phyloP scores from a whole-genome alignment of 2,797 vertebrate genomes.

The Catamblyrhynchus diadema region DNA sequence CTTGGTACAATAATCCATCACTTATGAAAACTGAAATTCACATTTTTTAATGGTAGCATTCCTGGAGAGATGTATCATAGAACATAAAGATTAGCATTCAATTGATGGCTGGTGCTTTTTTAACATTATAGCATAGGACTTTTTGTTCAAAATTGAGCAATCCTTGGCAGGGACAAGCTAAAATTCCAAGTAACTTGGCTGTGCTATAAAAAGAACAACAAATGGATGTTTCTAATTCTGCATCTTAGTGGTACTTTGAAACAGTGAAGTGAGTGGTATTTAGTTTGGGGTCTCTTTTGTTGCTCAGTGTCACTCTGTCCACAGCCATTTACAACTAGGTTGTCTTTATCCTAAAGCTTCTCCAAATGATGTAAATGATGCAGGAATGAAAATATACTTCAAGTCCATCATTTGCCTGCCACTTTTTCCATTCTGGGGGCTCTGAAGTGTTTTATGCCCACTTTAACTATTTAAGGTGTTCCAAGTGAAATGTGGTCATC shows the following conservation, averaged over 20 bases:
- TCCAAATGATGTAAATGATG: not conserved
- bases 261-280: constrained; percentile 37
- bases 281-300: not conserved
- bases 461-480: not conserved
- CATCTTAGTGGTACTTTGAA: constrained; percentile 47
- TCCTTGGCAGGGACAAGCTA: constrained; percentile 61
- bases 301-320: not conserved
- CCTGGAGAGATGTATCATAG: constrained; percentile 72
- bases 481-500: not conserved
- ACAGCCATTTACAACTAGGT: not conserved
- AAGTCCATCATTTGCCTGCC: not conserved
- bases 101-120: constrained; percentile 68
- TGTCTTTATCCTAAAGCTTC: not conserved
- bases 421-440: not conserved
- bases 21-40: constrained; percentile 79
- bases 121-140: constrained; percentile 63
- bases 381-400: not conserved
- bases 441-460: not conserved
- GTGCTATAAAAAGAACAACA: constrained; percentile 71
- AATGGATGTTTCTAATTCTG: constrained; percentile 66
- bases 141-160: constrained; percentile 70
- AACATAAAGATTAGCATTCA: constrained; percentile 77
- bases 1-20: constrained; percentile 80
- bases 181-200: constrained; percentile 74
- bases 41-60: constrained; percentile 76